Evolutionary conservation across 2,888 invertebrate species (phyloP).

Genomic region (Mesorhabditis belari): DNA sequence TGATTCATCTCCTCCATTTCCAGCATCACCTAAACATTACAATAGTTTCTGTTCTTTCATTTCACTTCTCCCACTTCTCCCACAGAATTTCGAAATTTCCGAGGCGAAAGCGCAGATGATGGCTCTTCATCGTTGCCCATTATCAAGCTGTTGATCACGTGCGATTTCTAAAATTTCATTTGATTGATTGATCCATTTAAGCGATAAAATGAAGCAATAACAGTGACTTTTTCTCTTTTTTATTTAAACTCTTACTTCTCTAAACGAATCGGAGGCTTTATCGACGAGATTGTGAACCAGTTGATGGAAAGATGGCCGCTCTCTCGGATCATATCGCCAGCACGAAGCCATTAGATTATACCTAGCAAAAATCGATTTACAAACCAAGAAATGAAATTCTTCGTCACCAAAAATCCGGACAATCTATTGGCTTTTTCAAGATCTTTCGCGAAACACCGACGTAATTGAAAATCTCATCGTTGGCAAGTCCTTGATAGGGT

Average conservation of each 20-base stretch:
- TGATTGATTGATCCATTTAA: neutral
- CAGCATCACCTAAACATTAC: neutral
- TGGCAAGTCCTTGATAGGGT: slow-evolving; percentile 80
- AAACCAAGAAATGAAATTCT: too few species aligned
- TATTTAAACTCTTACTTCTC: slow-evolving; percentile 2
- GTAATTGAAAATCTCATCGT: slow-evolving; percentile 67
- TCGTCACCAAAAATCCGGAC: slow-evolving; percentile 79
- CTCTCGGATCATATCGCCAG: slow-evolving; percentile 76
- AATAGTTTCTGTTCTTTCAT: too few species aligned
- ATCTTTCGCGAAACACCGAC: slow-evolving; percentile 56
- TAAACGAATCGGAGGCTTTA: slow-evolving; percentile 8
- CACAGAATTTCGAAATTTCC: neutral
- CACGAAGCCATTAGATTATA: slow-evolving; percentile 84
- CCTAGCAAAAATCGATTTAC: too few species aligned
- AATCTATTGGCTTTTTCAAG: slow-evolving; percentile 90
- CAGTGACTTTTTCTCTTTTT: too few species aligned
- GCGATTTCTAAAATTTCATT: neutral
- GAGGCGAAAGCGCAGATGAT: neutral
- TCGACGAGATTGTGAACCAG: slow-evolving; percentile 24
- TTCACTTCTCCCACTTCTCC: too few species aligned
- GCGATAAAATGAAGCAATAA: too few species aligned
- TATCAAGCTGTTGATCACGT: neutral
- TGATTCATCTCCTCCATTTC: too few species aligned
- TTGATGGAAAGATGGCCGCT: slow-evolving; percentile 71
- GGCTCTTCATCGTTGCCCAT: too few species aligned